A percentile compares a stretch with the other conserved stretches of the same genome.
Conservation (phyloP, 1,140 invertebrate genomes). For the Brachionus paranguensis region DNA sequence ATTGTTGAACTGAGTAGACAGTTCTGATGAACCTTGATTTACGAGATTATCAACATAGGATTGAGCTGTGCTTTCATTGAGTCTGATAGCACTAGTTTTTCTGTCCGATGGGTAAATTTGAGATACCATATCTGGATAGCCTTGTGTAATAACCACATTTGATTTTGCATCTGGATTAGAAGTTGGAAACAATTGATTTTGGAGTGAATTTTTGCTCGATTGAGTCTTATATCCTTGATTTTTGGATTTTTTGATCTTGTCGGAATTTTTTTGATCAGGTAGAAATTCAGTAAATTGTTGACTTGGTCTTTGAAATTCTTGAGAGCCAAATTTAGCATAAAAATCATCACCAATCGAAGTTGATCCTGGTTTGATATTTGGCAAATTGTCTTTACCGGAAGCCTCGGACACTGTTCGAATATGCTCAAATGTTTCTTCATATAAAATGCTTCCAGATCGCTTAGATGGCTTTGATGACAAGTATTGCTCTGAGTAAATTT, state of each 20-base stretch:
- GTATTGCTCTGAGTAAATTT: neutral
- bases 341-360: neutral
- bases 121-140: neutral
- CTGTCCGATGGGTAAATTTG: neutral
- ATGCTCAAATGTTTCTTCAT: conserved; percentile 15
- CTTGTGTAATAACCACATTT: neutral
- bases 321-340: neutral
- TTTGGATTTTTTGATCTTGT: neutral
- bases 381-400: neutral
- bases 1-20: neutral
- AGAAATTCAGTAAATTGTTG: neutral
- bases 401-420: neutral
- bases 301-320: neutral
- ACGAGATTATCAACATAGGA: neutral
- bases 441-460: neutral
- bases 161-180: neutral
- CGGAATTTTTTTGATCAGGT: neutral
- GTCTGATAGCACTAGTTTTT: neutral
- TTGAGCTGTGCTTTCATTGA: neutral
- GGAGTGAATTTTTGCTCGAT: neutral
- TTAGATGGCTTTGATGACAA: neutral
- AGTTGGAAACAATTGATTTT: neutral
- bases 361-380: neutral
- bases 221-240: neutral
- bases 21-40: neutral